phyloP scores from a whole-genome alignment of 1,140 invertebrate genomes.

The Arctopsyche grandis region DNA sequence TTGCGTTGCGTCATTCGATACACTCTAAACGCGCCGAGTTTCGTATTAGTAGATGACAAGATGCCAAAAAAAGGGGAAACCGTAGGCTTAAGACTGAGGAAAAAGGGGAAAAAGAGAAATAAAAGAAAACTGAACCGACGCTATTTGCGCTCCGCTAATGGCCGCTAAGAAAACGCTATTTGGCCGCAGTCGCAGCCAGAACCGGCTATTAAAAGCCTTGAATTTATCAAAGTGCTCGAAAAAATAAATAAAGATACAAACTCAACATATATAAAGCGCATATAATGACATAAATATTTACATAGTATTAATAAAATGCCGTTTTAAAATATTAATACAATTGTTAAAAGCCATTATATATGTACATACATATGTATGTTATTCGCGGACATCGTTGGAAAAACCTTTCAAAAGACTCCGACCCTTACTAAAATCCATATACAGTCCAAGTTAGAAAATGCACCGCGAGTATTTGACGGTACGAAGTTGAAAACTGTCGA shows the following conservation, averaged over 20 bases:
- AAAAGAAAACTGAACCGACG: constrained; percentile 54
- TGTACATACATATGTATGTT: no score
- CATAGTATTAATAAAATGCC: no score
- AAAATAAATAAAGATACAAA: constrained; percentile 13
- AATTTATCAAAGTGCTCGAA: constrained; percentile 17
- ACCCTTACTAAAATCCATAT: no score
- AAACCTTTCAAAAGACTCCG: no score
- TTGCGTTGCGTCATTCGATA: constrained; percentile 37
- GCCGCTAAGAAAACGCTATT: constrained; percentile 34
- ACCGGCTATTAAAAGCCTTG: constrained; percentile 28
- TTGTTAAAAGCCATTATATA: no score
- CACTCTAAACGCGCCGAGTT: constrained; percentile 4
- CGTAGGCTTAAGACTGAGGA: constrained; percentile 23
- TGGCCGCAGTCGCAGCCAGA: constrained; percentile 40
- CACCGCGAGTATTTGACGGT: no score
- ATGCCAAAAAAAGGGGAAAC: constrained; percentile 30
- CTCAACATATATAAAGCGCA: neutral
- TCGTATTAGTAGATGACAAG: constrained; percentile 49
- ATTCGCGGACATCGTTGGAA: no score
- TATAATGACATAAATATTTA: no score
- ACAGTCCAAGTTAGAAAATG: no score
- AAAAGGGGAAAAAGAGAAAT: constrained; percentile 48
- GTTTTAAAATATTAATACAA: no score
- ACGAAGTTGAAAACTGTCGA: no score
- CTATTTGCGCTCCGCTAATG: constrained; percentile 55